These are phyloP conservation scores for Aphodius granarius DNA, from an alignment of 2,888 invertebrate genomes.

Conservation along the genomic window DNA sequence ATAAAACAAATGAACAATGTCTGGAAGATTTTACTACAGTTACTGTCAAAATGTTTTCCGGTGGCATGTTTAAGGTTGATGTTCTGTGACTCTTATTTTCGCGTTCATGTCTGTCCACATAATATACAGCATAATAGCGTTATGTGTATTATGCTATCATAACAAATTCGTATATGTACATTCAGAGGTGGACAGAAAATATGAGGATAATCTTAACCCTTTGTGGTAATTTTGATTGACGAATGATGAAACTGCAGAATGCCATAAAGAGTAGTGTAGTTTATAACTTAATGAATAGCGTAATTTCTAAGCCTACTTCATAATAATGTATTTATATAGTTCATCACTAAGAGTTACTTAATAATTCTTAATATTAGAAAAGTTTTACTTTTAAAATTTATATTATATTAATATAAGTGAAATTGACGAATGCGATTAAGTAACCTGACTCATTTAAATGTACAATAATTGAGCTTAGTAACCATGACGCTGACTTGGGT, in stretches of 20 bases:
- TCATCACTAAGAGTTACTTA: not conserved
- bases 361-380: not conserved
- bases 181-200: too few species aligned
- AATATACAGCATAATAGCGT: too few species aligned
- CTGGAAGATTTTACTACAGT: too few species aligned
- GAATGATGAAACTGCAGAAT: not conserved
- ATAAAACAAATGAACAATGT: too few species aligned
- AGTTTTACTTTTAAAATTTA: constrained; percentile 12
- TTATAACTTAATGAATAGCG: not conserved
- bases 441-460: constrained; percentile 23
- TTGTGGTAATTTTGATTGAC: too few species aligned
- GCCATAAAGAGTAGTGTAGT: not conserved
- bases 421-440: constrained; percentile 32
- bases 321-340: constrained; percentile 8
- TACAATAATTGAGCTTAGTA: constrained; percentile 23
- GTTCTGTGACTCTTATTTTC: too few species aligned
- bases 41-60: too few species aligned
- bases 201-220: too few species aligned
- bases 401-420: constrained; percentile 14
- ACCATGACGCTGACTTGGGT: constrained; percentile 7
- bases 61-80: too few species aligned
- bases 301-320: constrained; percentile 1
- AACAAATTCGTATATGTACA: too few species aligned
- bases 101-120: too few species aligned
- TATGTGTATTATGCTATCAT: too few species aligned